Percentiles rank a stretch among this genome's conserved stretches.
phyloP scores from a whole-genome alignment of 2,797 vertebrate genomes.

The Gallinago solitaria region DNA sequence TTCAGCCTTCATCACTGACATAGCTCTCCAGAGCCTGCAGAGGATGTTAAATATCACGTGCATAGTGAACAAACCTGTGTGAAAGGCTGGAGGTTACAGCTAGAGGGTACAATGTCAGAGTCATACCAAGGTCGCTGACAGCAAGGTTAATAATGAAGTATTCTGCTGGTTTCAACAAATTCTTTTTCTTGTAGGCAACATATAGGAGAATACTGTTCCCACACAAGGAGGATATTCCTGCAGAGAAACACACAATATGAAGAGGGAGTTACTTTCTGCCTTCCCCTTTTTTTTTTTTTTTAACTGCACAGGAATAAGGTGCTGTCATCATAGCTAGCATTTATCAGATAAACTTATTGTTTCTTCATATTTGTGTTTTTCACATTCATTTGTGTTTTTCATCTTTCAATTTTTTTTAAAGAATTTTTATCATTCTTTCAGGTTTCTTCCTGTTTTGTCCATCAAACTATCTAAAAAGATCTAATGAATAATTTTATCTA shows the following conservation, averaged over 20 bases:
- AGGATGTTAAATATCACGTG: not conserved
- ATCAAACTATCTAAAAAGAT: not conserved
- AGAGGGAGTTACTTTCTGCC: not conserved
- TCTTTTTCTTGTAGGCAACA: conserved; percentile 82
- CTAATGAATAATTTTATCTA: not conserved
- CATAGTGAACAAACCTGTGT: conserved; percentile 77
- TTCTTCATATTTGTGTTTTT: not conserved
- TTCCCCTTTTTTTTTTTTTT: not conserved
- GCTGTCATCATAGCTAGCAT: not conserved
- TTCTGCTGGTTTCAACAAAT: conserved; percentile 82
- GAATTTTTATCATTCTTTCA: too few species aligned
- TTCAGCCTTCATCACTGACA: not conserved
- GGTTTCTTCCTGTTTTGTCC: not conserved
- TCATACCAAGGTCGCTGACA: conserved; percentile 84
- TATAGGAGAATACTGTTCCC: conserved; percentile 82
- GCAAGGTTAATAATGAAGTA: conserved; percentile 85
- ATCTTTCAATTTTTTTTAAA: not conserved
- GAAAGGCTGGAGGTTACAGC: conserved; percentile 83
- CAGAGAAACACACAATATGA: not conserved
- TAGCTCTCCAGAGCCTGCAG: not conserved
- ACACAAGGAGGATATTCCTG: conserved; percentile 79
- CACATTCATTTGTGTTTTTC: not conserved
- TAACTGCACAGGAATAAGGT: not conserved
- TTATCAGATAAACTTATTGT: not conserved
- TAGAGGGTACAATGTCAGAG: conserved; percentile 83